These are phyloP conservation scores for Neocrepidodera transversa DNA, from an alignment of 2,888 invertebrate genomes.

Conservation along the genomic window DNA sequence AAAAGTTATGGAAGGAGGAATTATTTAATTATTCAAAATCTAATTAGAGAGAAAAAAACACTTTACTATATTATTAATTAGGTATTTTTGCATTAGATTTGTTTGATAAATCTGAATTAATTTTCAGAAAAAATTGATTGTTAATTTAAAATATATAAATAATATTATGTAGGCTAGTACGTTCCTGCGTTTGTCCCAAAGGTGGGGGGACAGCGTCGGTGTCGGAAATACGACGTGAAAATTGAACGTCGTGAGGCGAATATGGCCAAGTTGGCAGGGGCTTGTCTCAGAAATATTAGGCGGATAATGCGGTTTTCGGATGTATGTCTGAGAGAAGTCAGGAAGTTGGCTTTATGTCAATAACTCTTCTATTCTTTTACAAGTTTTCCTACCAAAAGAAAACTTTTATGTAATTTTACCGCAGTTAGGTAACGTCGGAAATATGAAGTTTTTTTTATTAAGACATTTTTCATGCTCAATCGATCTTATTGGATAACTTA, in stretches of 20 bases:
- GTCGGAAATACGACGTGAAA: constrained; percentile 51
- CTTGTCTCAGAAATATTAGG: constrained; percentile 42
- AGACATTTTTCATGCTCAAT: no score
- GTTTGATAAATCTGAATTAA: no score
- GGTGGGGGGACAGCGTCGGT: constrained; percentile 46
- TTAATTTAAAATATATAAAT: no score
- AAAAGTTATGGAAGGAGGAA: no score
- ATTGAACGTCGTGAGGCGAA: constrained; percentile 50
- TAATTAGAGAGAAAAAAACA: no score
- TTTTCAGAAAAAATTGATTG: no score
- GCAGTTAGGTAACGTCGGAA: neutral
- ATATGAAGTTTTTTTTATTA: neutral
- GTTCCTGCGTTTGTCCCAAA: constrained; percentile 13
- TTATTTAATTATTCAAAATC: no score
- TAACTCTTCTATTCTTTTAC: constrained; percentile 25
- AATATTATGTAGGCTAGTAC: neutral
- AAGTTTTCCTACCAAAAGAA: neutral
- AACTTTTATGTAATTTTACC: neutral
- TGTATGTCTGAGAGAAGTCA: constrained; percentile 32
- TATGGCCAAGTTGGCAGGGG: constrained; percentile 41
- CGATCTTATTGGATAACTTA: no score
- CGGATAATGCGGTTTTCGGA: constrained; percentile 43
- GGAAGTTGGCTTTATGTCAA: constrained; percentile 36
- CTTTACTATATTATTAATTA: no score
- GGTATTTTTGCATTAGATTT: no score